Evolutionary conservation across 2,888 invertebrate genomes (phyloP).

Genomic region (Dione vanillae): DNA sequence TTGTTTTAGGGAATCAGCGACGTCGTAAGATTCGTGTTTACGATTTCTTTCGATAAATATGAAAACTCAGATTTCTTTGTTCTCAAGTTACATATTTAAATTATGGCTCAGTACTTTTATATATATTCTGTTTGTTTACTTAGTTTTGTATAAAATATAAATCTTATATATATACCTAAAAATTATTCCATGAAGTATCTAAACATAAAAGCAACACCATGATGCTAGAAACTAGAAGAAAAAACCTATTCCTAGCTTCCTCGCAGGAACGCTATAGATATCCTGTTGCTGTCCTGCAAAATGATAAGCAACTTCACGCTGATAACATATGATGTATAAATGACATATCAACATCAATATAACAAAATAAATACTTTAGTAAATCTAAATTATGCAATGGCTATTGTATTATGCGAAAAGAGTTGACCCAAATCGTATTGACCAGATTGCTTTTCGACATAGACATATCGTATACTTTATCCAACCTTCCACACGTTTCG

Average conservation of each 20-base stretch:
- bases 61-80: constrained; percentile 15
- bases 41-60: constrained; percentile 45
- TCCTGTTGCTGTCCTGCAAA: too few relatives aligned
- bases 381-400: constrained; percentile 11
- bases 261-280: too few relatives aligned
- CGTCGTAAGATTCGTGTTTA: constrained; percentile 42
- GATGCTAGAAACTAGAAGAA: too few relatives aligned
- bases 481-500: constrained; percentile 43
- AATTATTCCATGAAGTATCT: too few relatives aligned
- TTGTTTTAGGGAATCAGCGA: constrained; percentile 30
- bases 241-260: too few relatives aligned
- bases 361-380: background rate
- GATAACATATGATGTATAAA: too few relatives aligned
- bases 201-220: too few relatives aligned
- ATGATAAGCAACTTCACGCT: too few relatives aligned
- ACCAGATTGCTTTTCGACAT: constrained; percentile 40
- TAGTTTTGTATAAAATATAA: background rate
- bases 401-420: constrained; percentile 18
- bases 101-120: background rate
- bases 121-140: background rate
- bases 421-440: constrained; percentile 32
- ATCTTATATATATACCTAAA: too few relatives aligned
- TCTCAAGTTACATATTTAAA: constrained; percentile 4
- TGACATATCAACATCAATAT: too few relatives aligned
- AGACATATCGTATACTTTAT: constrained; percentile 43